phyloP scores from a whole-genome alignment of 2,797 vertebrate species.

The Clarias fuscus region DNA sequence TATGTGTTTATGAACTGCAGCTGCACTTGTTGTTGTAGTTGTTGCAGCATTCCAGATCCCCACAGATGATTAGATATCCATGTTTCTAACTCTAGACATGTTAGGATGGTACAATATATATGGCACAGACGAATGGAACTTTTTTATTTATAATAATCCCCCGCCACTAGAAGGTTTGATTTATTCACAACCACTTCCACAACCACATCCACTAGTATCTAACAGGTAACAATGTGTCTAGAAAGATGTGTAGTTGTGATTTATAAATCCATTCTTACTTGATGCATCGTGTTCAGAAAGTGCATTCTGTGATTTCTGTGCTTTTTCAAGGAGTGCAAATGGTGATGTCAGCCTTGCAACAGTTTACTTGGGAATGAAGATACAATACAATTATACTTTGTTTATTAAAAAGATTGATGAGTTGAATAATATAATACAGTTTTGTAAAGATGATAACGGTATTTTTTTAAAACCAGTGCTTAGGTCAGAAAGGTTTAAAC shows the following conservation, averaged over 20 bases:
- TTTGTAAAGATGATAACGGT: background rate
- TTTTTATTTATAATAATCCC: background rate
- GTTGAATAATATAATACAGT: background rate
- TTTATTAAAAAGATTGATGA: background rate
- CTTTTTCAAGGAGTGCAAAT: background rate
- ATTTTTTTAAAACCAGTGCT: background rate
- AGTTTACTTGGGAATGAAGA: background rate
- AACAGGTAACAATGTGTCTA: background rate
- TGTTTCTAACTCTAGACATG: constrained; percentile 49
- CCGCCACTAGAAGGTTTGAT: background rate
- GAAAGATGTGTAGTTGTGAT: background rate
- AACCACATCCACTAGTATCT: background rate
- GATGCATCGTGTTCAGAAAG: background rate
- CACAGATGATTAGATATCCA: background rate
- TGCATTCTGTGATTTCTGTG: background rate
- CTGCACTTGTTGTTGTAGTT: background rate
- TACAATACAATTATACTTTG: background rate
- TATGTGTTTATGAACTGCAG: background rate
- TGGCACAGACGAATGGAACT: background rate
- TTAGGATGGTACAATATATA: background rate
- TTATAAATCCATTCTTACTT: background rate
- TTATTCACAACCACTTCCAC: background rate
- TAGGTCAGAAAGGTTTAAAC: background rate
- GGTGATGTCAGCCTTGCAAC: background rate
- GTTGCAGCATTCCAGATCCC: background rate